These are phyloP conservation scores for Ancistrus triradiatus DNA, from an alignment of 2,113 vertebrate species.

Conservation along the genomic window DNA sequence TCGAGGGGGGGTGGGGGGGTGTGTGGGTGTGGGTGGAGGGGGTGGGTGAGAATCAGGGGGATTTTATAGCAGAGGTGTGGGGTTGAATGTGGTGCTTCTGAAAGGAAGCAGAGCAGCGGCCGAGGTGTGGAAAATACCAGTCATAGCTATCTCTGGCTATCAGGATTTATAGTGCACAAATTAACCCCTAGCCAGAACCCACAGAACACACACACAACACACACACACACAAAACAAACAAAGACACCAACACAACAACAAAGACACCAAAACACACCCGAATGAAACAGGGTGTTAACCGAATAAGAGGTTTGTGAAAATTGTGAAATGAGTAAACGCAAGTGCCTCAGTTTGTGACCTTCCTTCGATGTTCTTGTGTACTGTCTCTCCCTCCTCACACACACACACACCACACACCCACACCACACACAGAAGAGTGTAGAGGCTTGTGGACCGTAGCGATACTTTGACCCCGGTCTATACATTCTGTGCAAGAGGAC, in stretches of 20 bases:
- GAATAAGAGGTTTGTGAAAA: too few relatives aligned
- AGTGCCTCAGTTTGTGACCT: too few relatives aligned
- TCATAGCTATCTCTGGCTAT: constrained; percentile 61
- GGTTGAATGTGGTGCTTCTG: background rate
- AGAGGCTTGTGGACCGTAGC: too few relatives aligned
- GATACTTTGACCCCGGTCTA: too few relatives aligned
- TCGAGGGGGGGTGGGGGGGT: background rate
- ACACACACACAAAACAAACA: background rate
- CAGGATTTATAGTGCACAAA: constrained; percentile 60
- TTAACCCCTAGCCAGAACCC: constrained; percentile 23
- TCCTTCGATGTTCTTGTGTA: too few relatives aligned
- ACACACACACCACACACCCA: background rate
- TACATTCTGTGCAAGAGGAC: too few relatives aligned
- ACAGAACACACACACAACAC: background rate
- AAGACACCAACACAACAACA: background rate
- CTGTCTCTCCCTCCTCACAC: background rate
- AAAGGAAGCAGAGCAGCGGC: constrained; percentile 48
- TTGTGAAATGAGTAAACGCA: too few relatives aligned
- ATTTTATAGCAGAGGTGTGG: background rate
- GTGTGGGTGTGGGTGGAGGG: constrained; percentile 6
- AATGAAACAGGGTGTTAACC: too few relatives aligned
- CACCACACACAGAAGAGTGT: too few relatives aligned
- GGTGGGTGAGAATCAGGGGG: constrained; percentile 10
- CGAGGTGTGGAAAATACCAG: constrained; percentile 69
- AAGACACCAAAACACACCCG: too few relatives aligned